Evolutionary conservation across 2,113 vertebrate genomes (phyloP).

Genomic region (Synodontis membranacea): DNA sequence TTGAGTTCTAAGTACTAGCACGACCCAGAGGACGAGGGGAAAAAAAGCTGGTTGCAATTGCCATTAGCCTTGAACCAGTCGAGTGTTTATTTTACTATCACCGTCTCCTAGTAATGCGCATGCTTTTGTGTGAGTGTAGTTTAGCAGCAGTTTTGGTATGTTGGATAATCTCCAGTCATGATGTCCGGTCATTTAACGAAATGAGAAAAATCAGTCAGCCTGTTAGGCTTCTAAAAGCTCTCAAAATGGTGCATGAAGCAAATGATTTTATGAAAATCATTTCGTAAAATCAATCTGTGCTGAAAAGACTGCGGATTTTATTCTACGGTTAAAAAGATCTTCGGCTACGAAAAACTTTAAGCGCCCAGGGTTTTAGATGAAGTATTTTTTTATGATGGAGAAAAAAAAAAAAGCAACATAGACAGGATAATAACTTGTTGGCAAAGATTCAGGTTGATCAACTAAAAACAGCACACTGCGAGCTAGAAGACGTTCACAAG

Average conservation of each 20-base stretch:
- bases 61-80: slow-evolving; percentile 6
- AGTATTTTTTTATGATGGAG: neutral
- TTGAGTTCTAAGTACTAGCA: neutral
- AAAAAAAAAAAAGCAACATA: neutral
- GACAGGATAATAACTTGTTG: neutral
- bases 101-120: slow-evolving; percentile 5
- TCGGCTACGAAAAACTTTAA: neutral
- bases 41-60: neutral
- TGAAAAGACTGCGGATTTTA: neutral
- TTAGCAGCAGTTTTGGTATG: too few species aligned
- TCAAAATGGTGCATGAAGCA: neutral
- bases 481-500: neutral
- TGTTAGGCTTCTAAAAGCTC: neutral
- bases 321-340: neutral
- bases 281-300: neutral
- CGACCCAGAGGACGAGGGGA: neutral
- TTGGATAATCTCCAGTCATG: neutral
- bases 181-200: neutral
- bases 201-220: neutral
- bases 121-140: neutral
- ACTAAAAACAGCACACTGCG: neutral
- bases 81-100: slow-evolving; percentile 15
- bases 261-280: neutral
- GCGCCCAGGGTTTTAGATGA: neutral
- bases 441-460: neutral